phyloP scores from a whole-genome alignment of 2,797 vertebrate genomes.

The Pangasius krempfi region DNA sequence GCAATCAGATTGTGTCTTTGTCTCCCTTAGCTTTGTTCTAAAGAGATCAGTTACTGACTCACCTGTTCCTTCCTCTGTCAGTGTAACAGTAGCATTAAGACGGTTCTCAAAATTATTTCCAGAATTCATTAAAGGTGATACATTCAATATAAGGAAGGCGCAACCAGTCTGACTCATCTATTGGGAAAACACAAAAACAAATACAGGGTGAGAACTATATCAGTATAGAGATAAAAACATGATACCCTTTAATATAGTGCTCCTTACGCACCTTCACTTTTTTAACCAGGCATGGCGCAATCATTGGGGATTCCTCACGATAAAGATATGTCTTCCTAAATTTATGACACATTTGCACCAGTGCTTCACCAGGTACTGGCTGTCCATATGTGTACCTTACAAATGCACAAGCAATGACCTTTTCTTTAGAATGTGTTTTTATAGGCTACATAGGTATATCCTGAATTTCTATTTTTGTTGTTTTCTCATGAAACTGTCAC shows the following conservation, averaged over 20 bases:
- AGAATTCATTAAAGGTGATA: constrained; percentile 26
- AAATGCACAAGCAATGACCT: background rate
- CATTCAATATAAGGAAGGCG: background rate
- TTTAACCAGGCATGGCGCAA: too few relatives aligned
- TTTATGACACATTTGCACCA: too few relatives aligned
- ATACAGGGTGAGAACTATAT: background rate
- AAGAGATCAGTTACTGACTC: too few relatives aligned
- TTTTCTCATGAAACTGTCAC: background rate
- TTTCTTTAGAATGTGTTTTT: background rate
- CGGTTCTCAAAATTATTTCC: background rate
- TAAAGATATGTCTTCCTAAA: too few relatives aligned
- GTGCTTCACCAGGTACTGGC: too few relatives aligned
- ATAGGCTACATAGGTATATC: background rate
- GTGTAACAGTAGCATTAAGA: too few relatives aligned
- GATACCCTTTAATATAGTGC: background rate
- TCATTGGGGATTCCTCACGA: too few relatives aligned
- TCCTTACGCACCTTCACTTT: background rate
- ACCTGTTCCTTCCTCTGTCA: too few relatives aligned
- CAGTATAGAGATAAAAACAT: background rate
- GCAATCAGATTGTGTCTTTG: background rate
- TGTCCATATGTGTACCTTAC: too few relatives aligned
- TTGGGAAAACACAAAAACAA: background rate
- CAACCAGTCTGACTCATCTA: too few relatives aligned
- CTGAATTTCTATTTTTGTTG: background rate
- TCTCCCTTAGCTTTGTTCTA: too few relatives aligned